Evolutionary conservation across 2,888 invertebrate genomes (phyloP).

Genomic region (Agonopterix heracliana): DNA sequence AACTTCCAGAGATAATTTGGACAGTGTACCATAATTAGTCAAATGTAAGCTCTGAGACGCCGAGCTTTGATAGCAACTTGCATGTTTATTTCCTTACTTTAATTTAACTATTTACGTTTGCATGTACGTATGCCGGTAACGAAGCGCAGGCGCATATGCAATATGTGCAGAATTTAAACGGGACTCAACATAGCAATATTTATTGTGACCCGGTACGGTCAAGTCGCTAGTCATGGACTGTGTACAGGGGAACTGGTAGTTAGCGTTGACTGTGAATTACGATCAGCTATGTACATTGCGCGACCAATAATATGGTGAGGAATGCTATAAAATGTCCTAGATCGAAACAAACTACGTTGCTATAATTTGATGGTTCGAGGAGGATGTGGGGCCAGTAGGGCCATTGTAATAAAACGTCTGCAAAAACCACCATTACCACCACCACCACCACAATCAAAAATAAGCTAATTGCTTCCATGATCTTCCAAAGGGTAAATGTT

Average conservation of each 20-base stretch:
- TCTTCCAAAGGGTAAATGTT: no score
- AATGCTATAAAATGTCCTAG: constrained; percentile 3
- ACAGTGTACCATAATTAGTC: constrained; percentile 24
- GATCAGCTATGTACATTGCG: constrained; percentile 19
- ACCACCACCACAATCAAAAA: no score
- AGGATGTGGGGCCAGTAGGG: no score
- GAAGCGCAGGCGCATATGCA: constrained; percentile 25
- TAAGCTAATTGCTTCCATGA: no score
- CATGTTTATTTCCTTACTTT: not conserved
- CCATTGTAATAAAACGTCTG: no score
- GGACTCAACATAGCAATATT: constrained; percentile 44
- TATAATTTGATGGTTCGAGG: no score
- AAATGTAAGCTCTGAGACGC: constrained; percentile 2
- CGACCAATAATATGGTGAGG: constrained; percentile 10
- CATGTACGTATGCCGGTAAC: constrained; percentile 30
- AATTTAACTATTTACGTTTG: constrained; percentile 5
- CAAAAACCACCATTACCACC: no score
- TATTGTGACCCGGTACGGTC: constrained; percentile 48
- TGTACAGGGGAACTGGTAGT: constrained; percentile 29
- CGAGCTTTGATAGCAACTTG: constrained; percentile 3
- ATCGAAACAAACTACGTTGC: not conserved
- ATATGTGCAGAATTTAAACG: constrained; percentile 42
- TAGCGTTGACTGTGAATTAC: constrained; percentile 32
- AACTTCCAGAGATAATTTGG: constrained; percentile 45
- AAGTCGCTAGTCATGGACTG: constrained; percentile 35